Evolutionary conservation across 2,113 vertebrate species (phyloP).

Genomic region (Macrotis lagotis): DNA sequence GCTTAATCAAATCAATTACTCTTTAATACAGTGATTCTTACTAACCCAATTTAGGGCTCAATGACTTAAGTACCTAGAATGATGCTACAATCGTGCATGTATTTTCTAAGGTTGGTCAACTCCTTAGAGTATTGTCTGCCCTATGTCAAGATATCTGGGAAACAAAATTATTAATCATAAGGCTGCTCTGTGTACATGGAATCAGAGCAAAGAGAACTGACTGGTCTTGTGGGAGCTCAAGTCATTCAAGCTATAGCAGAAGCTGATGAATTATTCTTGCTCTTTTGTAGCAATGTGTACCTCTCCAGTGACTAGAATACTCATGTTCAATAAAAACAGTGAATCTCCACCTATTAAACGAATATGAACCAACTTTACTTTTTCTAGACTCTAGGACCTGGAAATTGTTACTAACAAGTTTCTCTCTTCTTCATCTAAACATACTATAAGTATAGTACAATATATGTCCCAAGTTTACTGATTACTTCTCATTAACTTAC

Average conservation of each 20-base stretch:
- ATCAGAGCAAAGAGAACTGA: conserved; percentile 3
- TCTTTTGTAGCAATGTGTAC: conserved; percentile 15
- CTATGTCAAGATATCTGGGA: background rate
- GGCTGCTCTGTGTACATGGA: background rate
- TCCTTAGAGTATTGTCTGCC: background rate
- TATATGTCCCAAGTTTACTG: background rate
- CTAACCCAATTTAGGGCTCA: background rate
- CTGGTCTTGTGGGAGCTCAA: background rate
- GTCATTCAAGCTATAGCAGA: background rate
- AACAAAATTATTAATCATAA: conserved; percentile 31
- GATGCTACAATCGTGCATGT: background rate
- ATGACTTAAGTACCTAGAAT: background rate
- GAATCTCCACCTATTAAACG: background rate
- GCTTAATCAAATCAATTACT: background rate
- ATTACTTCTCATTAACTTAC: background rate
- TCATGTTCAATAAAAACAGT: background rate
- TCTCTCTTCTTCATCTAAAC: background rate
- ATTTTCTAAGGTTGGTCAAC: background rate
- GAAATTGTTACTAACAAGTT: background rate
- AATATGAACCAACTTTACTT: conserved; percentile 19
- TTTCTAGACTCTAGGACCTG: background rate
- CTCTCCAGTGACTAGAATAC: background rate
- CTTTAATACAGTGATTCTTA: conserved; percentile 2
- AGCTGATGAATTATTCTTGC: conserved; percentile 19
- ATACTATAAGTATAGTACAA: background rate